Conservation (phyloP, 2,113 vertebrate species). For the Takifugu bimaculatus region DNA sequence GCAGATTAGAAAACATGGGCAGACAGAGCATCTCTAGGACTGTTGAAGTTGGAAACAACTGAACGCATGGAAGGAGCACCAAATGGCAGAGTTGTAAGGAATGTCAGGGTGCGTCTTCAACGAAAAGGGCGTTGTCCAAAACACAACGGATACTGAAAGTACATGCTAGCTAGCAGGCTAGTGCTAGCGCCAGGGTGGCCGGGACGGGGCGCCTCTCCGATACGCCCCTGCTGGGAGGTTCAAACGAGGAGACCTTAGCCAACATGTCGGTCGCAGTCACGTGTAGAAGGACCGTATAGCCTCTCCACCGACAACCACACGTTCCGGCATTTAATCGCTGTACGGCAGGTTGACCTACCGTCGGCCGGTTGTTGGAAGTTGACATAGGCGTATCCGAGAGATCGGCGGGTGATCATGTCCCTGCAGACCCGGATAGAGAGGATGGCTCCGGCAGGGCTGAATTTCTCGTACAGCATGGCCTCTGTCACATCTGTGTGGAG, state of each 20-base stretch:
- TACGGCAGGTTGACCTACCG: conserved; percentile 66
- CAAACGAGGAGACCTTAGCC: conserved; percentile 39
- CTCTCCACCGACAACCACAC: too few relatives aligned
- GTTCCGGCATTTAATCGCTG: too few relatives aligned
- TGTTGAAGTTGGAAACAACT: too few relatives aligned
- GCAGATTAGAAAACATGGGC: conserved; percentile 10
- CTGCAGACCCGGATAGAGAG: conserved; percentile 87
- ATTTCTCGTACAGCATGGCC: conserved; percentile 91
- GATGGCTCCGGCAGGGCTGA: conserved; percentile 87
- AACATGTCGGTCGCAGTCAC: conserved; percentile 69
- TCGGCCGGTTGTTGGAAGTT: conserved; percentile 90
- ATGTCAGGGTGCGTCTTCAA: neutral
- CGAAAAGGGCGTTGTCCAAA: conserved; percentile 32
- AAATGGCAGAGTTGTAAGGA: neutral
- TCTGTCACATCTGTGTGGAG: conserved; percentile 87
- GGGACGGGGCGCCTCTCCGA: conserved; percentile 13
- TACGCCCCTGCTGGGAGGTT: conserved; percentile 54
- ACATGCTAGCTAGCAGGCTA: conserved; percentile 4
- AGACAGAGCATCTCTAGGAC: neutral
- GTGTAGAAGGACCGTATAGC: conserved; percentile 20
- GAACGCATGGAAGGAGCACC: neutral
- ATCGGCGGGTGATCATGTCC: conserved; percentile 89
- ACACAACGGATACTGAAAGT: neutral
- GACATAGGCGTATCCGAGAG: conserved; percentile 88
- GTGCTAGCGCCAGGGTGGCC: conserved; percentile 26